A percentile compares a stretch with the other conserved stretches of the same genome.
These are phyloP conservation scores for Marcusenius ussheri DNA, from an alignment of 2,113 vertebrate genomes.

Conservation along the genomic window DNA sequence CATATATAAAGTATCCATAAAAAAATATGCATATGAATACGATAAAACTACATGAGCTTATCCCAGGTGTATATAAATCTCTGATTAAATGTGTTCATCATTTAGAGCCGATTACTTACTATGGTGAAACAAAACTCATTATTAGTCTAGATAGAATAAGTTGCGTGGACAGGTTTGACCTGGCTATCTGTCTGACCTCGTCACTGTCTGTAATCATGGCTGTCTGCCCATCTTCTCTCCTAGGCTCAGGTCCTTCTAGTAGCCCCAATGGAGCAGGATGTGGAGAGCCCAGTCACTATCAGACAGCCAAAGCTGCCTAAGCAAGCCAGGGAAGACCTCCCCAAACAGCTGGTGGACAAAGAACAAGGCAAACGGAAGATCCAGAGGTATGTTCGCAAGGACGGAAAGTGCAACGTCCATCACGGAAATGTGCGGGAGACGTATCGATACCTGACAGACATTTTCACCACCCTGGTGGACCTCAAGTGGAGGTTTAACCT, in stretches of 20 bases:
- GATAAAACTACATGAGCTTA: not conserved
- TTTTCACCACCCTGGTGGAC: slow-evolving; percentile 96
- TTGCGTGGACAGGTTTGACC: not conserved
- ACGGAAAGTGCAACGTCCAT: slow-evolving; percentile 96
- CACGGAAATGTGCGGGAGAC: slow-evolving; percentile 93
- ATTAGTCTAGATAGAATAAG: not conserved
- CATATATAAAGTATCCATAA: not conserved
- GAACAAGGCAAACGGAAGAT: slow-evolving; percentile 73
- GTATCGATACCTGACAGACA: slow-evolving; percentile 92
- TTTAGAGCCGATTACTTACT: not conserved
- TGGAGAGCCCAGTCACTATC: slow-evolving; percentile 84
- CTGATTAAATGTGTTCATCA: not conserved
- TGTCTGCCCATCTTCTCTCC: slow-evolving; percentile 42
- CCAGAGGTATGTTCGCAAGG: slow-evolving; percentile 94
- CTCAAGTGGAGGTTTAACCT: slow-evolving; percentile 98
- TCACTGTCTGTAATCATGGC: not conserved
- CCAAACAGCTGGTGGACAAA: slow-evolving; percentile 67
- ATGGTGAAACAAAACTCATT: not conserved
- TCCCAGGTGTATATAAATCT: not conserved
- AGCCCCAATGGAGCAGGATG: slow-evolving; percentile 93
- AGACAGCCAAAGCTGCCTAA: slow-evolving; percentile 83
- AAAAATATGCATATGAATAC: not conserved
- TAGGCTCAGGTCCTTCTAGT: slow-evolving; percentile 74
- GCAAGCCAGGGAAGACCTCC: slow-evolving; percentile 78
- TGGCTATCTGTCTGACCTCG: not conserved